These are phyloP conservation scores for Ecliptopera silaceata DNA, from an alignment of 2,888 invertebrate genomes.

Conservation along the genomic window DNA sequence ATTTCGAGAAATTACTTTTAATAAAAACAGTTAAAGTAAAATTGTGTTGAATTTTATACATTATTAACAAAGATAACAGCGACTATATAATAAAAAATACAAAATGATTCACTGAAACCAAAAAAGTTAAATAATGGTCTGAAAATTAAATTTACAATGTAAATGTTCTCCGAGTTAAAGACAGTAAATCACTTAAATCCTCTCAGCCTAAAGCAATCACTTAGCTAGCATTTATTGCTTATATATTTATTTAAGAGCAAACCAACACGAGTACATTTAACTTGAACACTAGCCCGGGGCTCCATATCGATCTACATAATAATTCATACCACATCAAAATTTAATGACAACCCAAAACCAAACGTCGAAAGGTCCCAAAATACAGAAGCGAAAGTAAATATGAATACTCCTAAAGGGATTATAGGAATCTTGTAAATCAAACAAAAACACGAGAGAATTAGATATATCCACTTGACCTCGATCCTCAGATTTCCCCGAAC, in stretches of 20 bases:
- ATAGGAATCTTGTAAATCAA: constrained; percentile 57
- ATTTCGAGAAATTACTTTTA: too few relatives aligned
- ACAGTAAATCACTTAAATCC: constrained; percentile 47
- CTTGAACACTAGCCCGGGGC: neutral
- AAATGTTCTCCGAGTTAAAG: constrained; percentile 31
- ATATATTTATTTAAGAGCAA: too few relatives aligned
- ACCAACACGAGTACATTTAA: constrained; percentile 41
- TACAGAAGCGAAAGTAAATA: constrained; percentile 31
- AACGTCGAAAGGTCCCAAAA: constrained; percentile 24
- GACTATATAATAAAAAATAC: neutral
- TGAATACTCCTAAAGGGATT: constrained; percentile 46
- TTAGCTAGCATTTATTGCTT: constrained; percentile 44
- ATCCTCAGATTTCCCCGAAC: constrained; percentile 63
- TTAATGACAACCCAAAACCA: neutral
- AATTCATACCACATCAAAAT: constrained; percentile 24
- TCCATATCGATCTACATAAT: neutral
- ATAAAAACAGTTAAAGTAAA: too few relatives aligned
- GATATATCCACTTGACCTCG: constrained; percentile 69
- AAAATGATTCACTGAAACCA: neutral
- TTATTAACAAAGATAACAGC: too few relatives aligned
- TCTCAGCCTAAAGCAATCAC: constrained; percentile 49
- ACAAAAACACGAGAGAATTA: constrained; percentile 63
- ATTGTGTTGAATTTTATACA: too few relatives aligned
- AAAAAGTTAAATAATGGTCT: constrained; percentile 1
- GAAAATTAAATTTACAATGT: constrained; percentile 23